Evolutionary conservation across 2,797 vertebrate species (phyloP), one percentile per base, ranked within the genome.

Genomic region (Erpetoichthys calabaricus): DNA sequence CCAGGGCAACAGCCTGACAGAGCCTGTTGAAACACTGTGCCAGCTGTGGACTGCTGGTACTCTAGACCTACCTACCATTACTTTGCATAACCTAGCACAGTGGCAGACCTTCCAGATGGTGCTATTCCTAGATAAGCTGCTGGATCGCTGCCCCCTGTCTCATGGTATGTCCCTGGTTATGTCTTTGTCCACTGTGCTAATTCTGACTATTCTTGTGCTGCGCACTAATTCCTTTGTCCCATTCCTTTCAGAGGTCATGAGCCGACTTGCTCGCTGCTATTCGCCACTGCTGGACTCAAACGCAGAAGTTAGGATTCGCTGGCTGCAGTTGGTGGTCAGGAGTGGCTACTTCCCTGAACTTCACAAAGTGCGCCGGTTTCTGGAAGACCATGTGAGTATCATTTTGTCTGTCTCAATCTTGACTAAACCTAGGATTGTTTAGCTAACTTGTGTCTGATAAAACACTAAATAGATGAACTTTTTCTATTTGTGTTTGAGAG

Each of bases 81-180:
- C 69, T 0, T 76, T 80, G 64, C 88, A 85, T 57, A 86, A 97
- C 80, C 86, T 97, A 57, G 83, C 87, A 4, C 78, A 88, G 60
- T 98, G 94, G 94, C 91, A 81, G 78, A 94, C 91, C 59, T 97
- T 98, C 70, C 94, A 98, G 81, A 91, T 88, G 0, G 92, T 94
- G 8, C 88, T 97, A 42, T 96, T 98, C 74, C 75, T 98, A 67
- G 94, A 98, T 77, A 85, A 89, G 62, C 83, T 96, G 64, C 71
- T 97, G 65, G 94, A 98, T 59, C 88, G 81, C 56, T 89, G 89
- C 0, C 92, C 91, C 0, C 77, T 96, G 59, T 74, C 85, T 1
- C 87, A 82, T 52, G 90, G 93, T 94, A 68, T 60, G 9, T 59
- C 25, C 47, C 4, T 4, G 3, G 10, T 56, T 5, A 9, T n/a